These are phyloP conservation scores for Mionectes olivaceus DNA, from an alignment of 2,797 vertebrate genomes.

Conservation along the genomic window DNA sequence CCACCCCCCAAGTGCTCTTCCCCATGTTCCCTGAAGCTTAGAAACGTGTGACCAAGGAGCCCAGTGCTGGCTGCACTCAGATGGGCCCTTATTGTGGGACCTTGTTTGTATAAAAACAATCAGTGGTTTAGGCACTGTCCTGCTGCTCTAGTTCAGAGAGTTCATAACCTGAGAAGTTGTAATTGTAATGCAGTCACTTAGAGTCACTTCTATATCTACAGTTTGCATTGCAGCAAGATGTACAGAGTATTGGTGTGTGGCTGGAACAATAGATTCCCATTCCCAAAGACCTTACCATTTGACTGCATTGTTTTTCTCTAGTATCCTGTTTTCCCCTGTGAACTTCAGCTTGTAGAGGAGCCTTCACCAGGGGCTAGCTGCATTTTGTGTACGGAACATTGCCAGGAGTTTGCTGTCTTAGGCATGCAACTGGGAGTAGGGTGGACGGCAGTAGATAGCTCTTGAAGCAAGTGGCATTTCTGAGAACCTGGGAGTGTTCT, in stretches of 20 bases:
- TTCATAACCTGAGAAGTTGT: not conserved
- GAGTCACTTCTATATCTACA: not conserved
- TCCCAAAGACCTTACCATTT: not conserved
- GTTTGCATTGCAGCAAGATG: not conserved
- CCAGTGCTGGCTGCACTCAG: not conserved
- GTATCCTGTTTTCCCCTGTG: not conserved
- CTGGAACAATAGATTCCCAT: not conserved
- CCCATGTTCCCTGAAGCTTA: not conserved
- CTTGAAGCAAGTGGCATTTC: not conserved
- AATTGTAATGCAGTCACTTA: not conserved
- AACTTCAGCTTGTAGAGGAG: not conserved
- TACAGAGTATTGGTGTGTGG: not conserved
- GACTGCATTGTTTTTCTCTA: not conserved
- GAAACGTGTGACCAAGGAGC: not conserved
- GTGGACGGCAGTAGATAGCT: not conserved
- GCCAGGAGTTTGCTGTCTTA: not conserved
- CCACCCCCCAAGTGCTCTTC: not conserved
- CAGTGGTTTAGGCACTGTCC: not conserved
- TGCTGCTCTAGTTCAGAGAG: not conserved
- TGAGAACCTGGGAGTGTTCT: constrained; percentile 2
- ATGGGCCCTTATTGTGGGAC: not conserved
- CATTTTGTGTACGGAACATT: not conserved
- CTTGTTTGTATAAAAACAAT: not conserved
- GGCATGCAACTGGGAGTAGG: not conserved
- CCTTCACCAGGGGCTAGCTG: not conserved